phyloP scores from a whole-genome alignment of 2,888 invertebrate species.

The Pteria penguin region DNA sequence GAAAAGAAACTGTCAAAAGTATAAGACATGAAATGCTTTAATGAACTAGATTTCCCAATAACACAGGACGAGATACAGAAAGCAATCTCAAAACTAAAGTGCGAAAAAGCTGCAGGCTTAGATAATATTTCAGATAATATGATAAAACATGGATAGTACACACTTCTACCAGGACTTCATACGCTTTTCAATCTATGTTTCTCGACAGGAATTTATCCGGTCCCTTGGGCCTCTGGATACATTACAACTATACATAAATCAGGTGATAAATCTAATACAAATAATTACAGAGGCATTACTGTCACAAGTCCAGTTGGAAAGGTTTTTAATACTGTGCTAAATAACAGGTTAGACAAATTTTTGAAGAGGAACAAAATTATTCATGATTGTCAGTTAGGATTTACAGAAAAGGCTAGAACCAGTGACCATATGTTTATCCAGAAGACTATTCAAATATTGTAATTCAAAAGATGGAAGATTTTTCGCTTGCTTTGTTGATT shows the following conservation, averaged over 20 bases:
- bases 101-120: no score
- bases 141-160: no score
- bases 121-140: no score
- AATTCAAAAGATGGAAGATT: not conserved
- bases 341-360: conserved; percentile 8
- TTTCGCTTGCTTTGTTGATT: conserved; percentile 19
- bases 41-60: no score
- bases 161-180: no score
- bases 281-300: conserved; percentile 27
- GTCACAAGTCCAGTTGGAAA: conserved; percentile 26
- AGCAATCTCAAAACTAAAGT: no score
- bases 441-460: not conserved
- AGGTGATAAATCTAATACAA: conserved; percentile 9
- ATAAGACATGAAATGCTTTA: no score
- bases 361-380: conserved; percentile 11
- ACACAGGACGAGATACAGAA: no score
- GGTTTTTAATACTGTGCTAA: conserved; percentile 22
- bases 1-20: no score
- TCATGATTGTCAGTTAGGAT: conserved; percentile 12
- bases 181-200: no score
- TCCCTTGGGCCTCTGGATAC: conserved; percentile 17
- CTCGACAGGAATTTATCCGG: no score
- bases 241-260: conserved; percentile 4
- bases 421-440: conserved; percentile 1
- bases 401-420: conserved; percentile 1